Conservation (phyloP, 2,888 invertebrate species). For the Drosophila neotestacea region DNA sequence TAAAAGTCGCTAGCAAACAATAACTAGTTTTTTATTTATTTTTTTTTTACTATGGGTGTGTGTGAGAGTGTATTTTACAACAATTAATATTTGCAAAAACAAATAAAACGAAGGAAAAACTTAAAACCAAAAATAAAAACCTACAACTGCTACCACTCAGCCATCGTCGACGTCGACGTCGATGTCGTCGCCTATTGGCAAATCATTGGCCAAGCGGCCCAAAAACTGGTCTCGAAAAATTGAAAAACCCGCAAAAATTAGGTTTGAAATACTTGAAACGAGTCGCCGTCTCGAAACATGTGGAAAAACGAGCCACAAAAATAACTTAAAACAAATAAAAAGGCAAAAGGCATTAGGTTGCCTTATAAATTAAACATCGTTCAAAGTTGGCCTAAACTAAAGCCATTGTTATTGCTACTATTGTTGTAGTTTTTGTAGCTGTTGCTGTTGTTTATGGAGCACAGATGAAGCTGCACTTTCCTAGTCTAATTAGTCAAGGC, state of each 20-base stretch:
- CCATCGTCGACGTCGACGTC: constrained; percentile 19
- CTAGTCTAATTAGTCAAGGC: constrained; percentile 34
- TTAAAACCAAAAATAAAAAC: constrained; percentile 37
- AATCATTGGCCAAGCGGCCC: constrained; percentile 68
- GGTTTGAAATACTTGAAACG: constrained; percentile 58
- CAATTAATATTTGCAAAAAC: constrained; percentile 74
- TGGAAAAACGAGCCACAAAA: constrained; percentile 50
- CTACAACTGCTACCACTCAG: constrained; percentile 58
- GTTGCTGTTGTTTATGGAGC: constrained; percentile 1
- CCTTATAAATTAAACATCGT: constrained; percentile 63
- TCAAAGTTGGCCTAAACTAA: constrained; percentile 9
- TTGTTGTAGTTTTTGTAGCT: constrained; percentile 1
- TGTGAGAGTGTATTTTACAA: constrained; percentile 54
- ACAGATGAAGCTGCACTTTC: constrained; percentile 1
- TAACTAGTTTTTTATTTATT: constrained; percentile 53
- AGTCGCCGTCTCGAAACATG: constrained; percentile 56
- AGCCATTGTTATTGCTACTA: neutral
- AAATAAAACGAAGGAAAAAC: constrained; percentile 41
- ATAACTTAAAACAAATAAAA: constrained; percentile 14
- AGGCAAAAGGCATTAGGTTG: constrained; percentile 44
- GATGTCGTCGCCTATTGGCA: constrained; percentile 67
- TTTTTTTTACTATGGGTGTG: constrained; percentile 2
- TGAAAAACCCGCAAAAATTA: constrained; percentile 75
- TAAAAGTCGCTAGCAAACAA: constrained; percentile 73
- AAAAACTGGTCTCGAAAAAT: constrained; percentile 74